Conservation (phyloP, 2,888 invertebrate species). For the Acronicta leporina region DNA sequence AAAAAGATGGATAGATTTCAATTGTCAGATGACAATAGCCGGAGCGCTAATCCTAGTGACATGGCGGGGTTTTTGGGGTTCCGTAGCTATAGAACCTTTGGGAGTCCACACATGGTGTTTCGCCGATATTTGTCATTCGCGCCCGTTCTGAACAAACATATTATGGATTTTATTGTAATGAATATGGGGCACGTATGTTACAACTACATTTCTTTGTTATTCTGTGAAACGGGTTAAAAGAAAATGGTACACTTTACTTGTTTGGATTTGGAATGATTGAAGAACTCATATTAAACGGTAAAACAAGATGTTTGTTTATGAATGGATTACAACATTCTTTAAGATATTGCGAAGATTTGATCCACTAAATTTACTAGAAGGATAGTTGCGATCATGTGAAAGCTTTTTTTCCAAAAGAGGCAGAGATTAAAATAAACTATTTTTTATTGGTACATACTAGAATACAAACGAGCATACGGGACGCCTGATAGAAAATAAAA, state of each 20-base stretch:
- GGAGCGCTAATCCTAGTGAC: constrained; percentile 85
- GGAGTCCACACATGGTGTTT: constrained; percentile 41
- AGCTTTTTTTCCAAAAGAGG: too few species aligned
- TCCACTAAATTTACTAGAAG: too few species aligned
- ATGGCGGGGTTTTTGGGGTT: constrained; percentile 79
- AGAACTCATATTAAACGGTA: too few species aligned
- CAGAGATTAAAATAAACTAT: too few species aligned
- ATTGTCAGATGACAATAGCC: constrained; percentile 85
- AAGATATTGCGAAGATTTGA: too few species aligned
- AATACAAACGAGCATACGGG: too few species aligned
- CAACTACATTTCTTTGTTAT: constrained; percentile 23
- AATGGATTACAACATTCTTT: too few species aligned
- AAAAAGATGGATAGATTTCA: constrained; percentile 80
- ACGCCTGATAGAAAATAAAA: too few species aligned
- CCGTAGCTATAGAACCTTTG: constrained; percentile 46
- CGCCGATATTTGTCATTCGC: constrained; percentile 21
- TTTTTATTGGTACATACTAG: too few species aligned
- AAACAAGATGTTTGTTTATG: too few species aligned
- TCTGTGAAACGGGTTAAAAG: constrained; percentile 10
- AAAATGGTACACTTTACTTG: constrained; percentile 11
- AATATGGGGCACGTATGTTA: constrained; percentile 36
- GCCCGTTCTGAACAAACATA: constrained; percentile 32
- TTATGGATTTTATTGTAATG: constrained; percentile 45
- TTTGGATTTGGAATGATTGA: too few species aligned
- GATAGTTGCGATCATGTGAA: too few species aligned